phyloP scores from a whole-genome alignment of 35 echinoderm and acorn worm species.

The Ptychodera flava region DNA sequence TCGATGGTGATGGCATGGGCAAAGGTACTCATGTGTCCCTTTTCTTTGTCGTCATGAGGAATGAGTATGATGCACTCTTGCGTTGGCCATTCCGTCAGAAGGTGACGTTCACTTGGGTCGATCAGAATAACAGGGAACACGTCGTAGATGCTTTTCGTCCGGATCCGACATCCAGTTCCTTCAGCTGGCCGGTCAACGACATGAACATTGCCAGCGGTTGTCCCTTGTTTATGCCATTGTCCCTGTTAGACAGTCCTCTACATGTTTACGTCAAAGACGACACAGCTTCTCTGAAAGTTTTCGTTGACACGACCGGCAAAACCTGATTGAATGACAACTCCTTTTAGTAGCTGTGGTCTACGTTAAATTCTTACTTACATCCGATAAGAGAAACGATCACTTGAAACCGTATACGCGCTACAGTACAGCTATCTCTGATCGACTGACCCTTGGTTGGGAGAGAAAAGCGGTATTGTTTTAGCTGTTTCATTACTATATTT shows the following conservation, averaged over 20 bases:
- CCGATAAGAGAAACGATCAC: too few relatives aligned
- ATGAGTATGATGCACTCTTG: neutral
- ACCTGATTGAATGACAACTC: too few relatives aligned
- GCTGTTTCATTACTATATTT: too few relatives aligned
- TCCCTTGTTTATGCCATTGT: slow-evolving; percentile 22
- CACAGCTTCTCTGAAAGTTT: slow-evolving; percentile 21
- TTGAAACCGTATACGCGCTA: too few relatives aligned
- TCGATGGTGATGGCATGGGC: slow-evolving; percentile 12
- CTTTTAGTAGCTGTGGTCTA: too few relatives aligned
- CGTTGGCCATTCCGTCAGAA: too few relatives aligned
- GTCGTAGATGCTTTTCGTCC: slow-evolving; percentile 38
- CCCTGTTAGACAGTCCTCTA: slow-evolving; percentile 13
- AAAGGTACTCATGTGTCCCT: neutral
- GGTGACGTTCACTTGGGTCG: slow-evolving; percentile 23
- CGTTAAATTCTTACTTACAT: too few relatives aligned
- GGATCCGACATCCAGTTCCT: slow-evolving; percentile 35
- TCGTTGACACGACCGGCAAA: slow-evolving; percentile 10
- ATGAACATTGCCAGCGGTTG: too few relatives aligned
- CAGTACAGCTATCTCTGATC: too few relatives aligned
- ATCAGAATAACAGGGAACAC: too few relatives aligned
- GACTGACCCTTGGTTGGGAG: too few relatives aligned
- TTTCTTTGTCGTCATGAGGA: slow-evolving; percentile 1
- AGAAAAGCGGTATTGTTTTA: too few relatives aligned
- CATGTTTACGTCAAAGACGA: slow-evolving; percentile 26
- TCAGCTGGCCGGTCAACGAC: slow-evolving; percentile 4